phyloP scores from a whole-genome alignment of 2,113 vertebrate species.

The Smithornis capensis region DNA sequence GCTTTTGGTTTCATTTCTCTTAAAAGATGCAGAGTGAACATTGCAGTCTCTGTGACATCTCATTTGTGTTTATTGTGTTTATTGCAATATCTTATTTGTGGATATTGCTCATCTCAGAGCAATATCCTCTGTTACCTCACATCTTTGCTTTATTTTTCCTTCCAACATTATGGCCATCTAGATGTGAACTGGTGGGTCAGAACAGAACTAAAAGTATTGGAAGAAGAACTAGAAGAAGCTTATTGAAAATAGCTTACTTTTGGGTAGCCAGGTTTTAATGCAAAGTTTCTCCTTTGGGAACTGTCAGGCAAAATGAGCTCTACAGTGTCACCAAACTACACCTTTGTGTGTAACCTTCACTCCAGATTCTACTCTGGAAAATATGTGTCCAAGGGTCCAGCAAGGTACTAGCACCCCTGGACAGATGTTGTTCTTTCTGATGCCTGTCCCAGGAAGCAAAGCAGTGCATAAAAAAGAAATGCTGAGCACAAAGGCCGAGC shows the following conservation, averaged over 20 bases:
- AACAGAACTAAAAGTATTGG: background rate
- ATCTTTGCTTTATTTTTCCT: background rate
- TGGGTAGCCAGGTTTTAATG: background rate
- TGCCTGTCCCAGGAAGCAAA: background rate
- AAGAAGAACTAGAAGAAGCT: background rate
- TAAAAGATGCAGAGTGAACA: background rate
- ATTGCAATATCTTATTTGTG: background rate
- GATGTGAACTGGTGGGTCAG: background rate
- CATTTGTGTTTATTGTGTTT: background rate
- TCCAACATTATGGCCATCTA: background rate
- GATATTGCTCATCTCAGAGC: no score
- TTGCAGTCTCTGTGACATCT: background rate
- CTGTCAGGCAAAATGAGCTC: background rate
- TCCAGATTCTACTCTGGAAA: background rate
- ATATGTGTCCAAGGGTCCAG: background rate
- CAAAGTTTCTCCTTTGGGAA: background rate
- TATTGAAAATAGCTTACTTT: background rate
- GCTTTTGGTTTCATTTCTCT: background rate
- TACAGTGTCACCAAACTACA: background rate
- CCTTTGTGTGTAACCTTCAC: background rate
- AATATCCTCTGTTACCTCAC: background rate
- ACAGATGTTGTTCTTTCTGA: background rate
- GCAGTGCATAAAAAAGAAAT: background rate
- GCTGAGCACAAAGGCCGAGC: background rate
- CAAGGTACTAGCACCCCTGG: background rate